Conservation (phyloP, 1,140 invertebrate genomes). For the Pinna nobilis region DNA sequence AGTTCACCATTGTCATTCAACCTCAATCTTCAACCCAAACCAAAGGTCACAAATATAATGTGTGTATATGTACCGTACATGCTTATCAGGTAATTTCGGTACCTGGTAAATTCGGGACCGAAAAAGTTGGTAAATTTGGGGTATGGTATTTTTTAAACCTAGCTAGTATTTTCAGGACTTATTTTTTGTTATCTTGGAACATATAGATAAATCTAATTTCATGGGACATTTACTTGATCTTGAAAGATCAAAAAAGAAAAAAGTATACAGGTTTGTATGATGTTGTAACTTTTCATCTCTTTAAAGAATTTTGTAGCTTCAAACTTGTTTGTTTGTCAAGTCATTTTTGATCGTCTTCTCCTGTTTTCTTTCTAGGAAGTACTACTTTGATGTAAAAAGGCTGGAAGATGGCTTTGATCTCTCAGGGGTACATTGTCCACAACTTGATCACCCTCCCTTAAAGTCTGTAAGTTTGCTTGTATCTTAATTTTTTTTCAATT, state of each 20-base stretch:
- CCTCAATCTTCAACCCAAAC: too few species aligned
- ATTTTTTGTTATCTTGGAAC: too few species aligned
- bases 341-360: slow-evolving; percentile 2
- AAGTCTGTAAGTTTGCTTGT: slow-evolving; percentile 64
- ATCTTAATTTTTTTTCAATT: too few species aligned
- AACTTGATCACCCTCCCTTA: slow-evolving; percentile 62
- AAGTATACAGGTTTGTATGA: background rate
- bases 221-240: background rate
- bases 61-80: too few species aligned
- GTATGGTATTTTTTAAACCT: too few species aligned
- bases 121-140: too few species aligned
- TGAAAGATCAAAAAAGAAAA: background rate
- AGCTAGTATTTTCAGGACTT: too few species aligned
- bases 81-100: too few species aligned
- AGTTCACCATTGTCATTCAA: too few species aligned
- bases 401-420: slow-evolving; percentile 71
- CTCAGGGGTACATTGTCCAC: slow-evolving; percentile 61
- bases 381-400: slow-evolving; percentile 70
- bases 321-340: background rate
- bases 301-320: background rate
- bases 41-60: too few species aligned
- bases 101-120: too few species aligned
- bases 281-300: background rate
- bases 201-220: too few species aligned
- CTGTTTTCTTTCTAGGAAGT: slow-evolving; percentile 61